These are phyloP conservation scores for Phalera bucephala DNA, from an alignment of 2,888 invertebrate genomes.

Conservation along the genomic window DNA sequence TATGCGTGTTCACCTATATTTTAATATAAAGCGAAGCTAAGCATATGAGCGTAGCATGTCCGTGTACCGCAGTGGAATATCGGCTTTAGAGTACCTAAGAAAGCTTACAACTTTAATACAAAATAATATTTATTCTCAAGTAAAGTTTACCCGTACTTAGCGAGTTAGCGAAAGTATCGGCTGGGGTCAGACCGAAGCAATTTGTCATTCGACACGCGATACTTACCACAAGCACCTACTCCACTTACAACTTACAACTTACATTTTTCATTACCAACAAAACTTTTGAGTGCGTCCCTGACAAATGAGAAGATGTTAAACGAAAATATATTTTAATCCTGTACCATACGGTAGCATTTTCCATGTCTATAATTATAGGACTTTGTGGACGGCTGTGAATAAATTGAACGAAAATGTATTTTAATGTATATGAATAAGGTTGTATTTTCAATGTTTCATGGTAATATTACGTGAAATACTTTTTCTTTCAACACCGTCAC, in stretches of 20 bases:
- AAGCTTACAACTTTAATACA: conserved; percentile 17
- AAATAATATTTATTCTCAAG: conserved; percentile 45
- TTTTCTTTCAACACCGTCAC: conserved; percentile 24
- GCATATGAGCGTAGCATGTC: too few relatives aligned
- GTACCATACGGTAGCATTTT: conserved; percentile 4
- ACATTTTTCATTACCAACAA: conserved; percentile 66
- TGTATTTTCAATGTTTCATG: too few relatives aligned
- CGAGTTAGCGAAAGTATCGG: conserved; percentile 48
- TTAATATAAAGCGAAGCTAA: too few relatives aligned
- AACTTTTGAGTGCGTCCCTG: conserved; percentile 44
- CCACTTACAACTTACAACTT: conserved; percentile 56
- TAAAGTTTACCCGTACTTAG: conserved; percentile 33
- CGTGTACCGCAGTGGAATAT: too few relatives aligned
- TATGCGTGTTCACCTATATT: too few relatives aligned
- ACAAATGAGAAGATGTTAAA: conserved; percentile 4
- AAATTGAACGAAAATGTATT: too few relatives aligned
- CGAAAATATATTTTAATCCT: conserved; percentile 15
- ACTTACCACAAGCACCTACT: conserved; percentile 58
- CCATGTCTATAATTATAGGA: not conserved
- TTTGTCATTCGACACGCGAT: conserved; percentile 76
- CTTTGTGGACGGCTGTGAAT: too few relatives aligned
- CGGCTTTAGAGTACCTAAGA: too few relatives aligned
- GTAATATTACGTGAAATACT: conserved; percentile 18
- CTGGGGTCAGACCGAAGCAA: conserved; percentile 47
- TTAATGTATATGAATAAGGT: too few relatives aligned